Conservation (phyloP, 2,797 vertebrate species). For the Bovichtus variegatus region DNA sequence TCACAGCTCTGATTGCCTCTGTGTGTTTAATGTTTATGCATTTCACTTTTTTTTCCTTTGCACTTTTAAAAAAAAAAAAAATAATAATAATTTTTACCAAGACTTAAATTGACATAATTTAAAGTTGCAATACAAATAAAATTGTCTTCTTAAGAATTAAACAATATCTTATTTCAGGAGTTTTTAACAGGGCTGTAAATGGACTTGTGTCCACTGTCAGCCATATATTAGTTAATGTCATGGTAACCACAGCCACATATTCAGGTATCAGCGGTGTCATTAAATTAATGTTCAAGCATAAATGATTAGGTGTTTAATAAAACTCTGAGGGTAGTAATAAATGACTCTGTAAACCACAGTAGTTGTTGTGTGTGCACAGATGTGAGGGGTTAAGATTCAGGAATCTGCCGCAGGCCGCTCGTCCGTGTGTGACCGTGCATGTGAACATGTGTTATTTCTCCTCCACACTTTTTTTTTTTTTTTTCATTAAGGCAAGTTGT, state of each 20-base stretch:
- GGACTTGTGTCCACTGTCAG: background rate
- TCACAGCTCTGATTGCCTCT: slow-evolving; percentile 48
- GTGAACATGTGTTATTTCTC: slow-evolving; percentile 54
- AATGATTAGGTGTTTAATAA: slow-evolving; percentile 50
- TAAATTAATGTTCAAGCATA: slow-evolving; percentile 37
- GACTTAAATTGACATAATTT: slow-evolving; percentile 37
- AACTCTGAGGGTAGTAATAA: slow-evolving; percentile 34
- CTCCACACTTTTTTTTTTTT: slow-evolving; percentile 8
- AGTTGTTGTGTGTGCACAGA: slow-evolving; percentile 17
- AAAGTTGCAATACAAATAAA: slow-evolving; percentile 38
- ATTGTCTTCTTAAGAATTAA: background rate
- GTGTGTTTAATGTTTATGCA: slow-evolving; percentile 68
- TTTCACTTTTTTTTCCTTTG: slow-evolving; percentile 21
- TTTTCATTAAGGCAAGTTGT: slow-evolving; percentile 27
- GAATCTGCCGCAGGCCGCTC: slow-evolving; percentile 32
- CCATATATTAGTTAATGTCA: slow-evolving; percentile 45
- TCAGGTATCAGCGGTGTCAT: background rate
- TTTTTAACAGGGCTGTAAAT: slow-evolving; percentile 14
- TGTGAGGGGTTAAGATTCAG: slow-evolving; percentile 15
- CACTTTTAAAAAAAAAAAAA: no score
- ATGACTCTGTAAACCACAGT: slow-evolving; percentile 19
- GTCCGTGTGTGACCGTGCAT: slow-evolving; percentile 30
- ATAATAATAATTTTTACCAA: no score
- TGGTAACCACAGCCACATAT: slow-evolving; percentile 52
- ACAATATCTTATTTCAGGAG: background rate